Conservation (phyloP, 2,113 vertebrate species). For the Platysternon megacephalum region DNA sequence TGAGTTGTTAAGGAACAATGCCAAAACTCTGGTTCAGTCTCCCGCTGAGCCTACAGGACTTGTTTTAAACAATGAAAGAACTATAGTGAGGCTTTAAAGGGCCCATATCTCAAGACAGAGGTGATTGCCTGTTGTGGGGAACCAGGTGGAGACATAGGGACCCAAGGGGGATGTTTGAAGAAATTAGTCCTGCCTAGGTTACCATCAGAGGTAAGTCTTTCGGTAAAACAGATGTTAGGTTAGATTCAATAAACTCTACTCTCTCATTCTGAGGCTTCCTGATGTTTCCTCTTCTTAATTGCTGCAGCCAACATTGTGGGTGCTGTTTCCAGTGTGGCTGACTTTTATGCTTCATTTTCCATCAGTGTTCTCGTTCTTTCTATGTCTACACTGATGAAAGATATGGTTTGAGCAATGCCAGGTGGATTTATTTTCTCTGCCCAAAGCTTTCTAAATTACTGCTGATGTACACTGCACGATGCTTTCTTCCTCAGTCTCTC, state of each 20-base stretch:
- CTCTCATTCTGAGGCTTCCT: background rate
- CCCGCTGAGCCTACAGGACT: background rate
- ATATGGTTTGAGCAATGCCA: background rate
- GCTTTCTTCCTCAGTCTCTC: background rate
- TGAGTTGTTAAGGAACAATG: background rate
- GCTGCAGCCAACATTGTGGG: background rate
- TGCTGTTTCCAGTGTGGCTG: background rate
- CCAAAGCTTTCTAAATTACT: background rate
- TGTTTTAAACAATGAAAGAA: background rate
- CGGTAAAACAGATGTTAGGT: background rate
- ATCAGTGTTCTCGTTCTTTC: background rate
- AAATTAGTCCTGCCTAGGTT: background rate
- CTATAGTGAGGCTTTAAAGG: background rate
- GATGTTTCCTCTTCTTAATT: background rate
- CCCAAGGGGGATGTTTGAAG: background rate
- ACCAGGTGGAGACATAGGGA: background rate
- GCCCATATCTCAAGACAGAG: background rate
- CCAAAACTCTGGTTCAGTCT: background rate
- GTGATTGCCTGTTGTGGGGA: background rate
- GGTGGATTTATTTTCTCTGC: background rate
- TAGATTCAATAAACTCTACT: background rate
- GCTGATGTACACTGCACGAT: background rate
- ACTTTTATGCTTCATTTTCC: background rate
- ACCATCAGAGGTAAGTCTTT: background rate
- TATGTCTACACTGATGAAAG: background rate